Conservation (phyloP, 2,797 vertebrate genomes). For the Phataginus tricuspis region DNA sequence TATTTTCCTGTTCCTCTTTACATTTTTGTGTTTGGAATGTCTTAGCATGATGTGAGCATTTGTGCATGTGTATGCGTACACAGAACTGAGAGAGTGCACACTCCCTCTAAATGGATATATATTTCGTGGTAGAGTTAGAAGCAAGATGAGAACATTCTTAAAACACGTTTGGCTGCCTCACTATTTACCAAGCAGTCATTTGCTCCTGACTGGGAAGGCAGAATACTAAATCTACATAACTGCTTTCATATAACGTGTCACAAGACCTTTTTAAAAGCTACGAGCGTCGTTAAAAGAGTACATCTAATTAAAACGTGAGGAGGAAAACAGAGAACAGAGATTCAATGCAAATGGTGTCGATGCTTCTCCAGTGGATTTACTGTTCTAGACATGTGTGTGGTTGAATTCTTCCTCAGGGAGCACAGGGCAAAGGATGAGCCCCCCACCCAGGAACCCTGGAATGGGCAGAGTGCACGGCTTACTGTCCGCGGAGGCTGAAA, state of each 20-base stretch:
- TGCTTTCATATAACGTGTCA: neutral
- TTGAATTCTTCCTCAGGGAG: neutral
- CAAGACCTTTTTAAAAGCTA: slow-evolving; percentile 35
- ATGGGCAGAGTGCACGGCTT: neutral
- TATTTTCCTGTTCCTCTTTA: neutral
- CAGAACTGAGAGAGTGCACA: neutral
- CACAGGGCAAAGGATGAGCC: neutral
- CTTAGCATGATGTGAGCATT: neutral
- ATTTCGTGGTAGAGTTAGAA: neutral
- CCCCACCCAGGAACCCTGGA: neutral
- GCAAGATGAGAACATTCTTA: neutral
- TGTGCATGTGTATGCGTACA: neutral
- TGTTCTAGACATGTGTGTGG: slow-evolving; percentile 12
- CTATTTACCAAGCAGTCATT: neutral
- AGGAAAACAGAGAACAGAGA: neutral
- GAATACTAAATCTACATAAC: neutral
- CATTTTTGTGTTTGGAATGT: neutral
- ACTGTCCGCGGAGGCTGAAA: neutral
- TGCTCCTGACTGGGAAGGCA: neutral
- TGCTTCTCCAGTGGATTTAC: slow-evolving; percentile 11
- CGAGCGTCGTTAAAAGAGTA: slow-evolving; percentile 42
- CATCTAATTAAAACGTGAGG: slow-evolving; percentile 66
- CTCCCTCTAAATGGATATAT: neutral
- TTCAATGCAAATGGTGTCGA: neutral
- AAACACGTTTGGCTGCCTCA: accelerated